A percentile compares a stretch with the other conserved stretches of the same genome.
Evolutionary conservation across 1,140 invertebrate genomes (phyloP).

Genomic region (Caerostris darwini): DNA sequence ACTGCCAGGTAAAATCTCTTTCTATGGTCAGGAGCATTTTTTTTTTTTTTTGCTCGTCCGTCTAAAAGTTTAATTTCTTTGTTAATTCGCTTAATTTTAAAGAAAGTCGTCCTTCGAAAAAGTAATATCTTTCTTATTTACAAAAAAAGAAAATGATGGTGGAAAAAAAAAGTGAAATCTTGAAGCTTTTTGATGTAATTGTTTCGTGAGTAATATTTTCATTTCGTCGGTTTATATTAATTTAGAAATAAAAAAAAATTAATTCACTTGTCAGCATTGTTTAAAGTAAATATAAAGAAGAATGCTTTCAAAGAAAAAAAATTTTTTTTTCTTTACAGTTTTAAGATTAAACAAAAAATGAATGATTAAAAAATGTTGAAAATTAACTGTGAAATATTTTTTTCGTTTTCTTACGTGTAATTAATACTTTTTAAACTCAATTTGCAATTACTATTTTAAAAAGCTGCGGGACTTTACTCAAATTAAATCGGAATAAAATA

Average conservation of each 20-base stretch:
- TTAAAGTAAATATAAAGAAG: no score
- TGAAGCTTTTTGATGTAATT: constrained; percentile 41
- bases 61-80: constrained; percentile 66
- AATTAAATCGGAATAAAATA: no score
- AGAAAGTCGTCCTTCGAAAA: constrained; percentile 32
- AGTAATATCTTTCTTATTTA: constrained; percentile 58
- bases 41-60: not conserved
- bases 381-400: no score
- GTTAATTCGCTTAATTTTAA: constrained; percentile 71
- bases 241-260: not conserved
- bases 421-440: no score
- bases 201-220: not conserved
- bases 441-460: no score
- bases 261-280: no score
- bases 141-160: not conserved
- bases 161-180: not conserved
- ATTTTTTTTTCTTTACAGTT: no score
- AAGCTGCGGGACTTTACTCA: no score
- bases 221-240: not conserved
- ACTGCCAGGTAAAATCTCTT: not conserved
- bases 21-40: not conserved
- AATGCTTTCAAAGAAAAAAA: no score
- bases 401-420: no score
- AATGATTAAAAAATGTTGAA: no score
- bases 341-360: no score